These are phyloP conservation scores for Akabosia matsudoensis DNA, from an alignment of 1,140 invertebrate species.

Conservation along the genomic window DNA sequence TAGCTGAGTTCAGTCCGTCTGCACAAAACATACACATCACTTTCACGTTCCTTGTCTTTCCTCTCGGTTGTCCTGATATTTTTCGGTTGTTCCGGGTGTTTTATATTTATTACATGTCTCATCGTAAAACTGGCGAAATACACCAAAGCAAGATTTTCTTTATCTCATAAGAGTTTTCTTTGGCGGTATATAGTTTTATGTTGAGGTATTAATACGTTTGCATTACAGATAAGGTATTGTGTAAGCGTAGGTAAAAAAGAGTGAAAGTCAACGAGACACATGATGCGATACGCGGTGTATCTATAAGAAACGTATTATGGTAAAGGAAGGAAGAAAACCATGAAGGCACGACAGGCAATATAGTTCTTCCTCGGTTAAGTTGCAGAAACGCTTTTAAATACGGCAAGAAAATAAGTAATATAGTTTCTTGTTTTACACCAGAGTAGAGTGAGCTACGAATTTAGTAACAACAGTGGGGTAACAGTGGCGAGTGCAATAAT, in stretches of 20 bases:
- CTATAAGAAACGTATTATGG: background rate
- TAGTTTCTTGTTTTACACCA: background rate
- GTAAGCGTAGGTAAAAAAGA: background rate
- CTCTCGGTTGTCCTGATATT: background rate
- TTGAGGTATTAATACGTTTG: no score
- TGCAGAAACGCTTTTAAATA: background rate
- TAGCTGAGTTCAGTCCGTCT: no score
- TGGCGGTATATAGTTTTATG: background rate
- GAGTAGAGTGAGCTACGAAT: background rate
- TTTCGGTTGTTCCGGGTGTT: background rate
- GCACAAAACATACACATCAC: constrained; percentile 4
- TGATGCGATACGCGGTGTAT: background rate
- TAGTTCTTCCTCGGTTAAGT: background rate
- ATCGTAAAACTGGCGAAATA: background rate
- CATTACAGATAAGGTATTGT: background rate
- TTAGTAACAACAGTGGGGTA: no score
- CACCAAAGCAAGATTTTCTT: background rate
- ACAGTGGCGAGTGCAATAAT: no score
- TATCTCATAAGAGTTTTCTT: background rate
- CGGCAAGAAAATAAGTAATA: background rate
- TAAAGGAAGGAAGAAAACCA: background rate
- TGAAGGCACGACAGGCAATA: background rate
- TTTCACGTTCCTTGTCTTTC: constrained; percentile 4
- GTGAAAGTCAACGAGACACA: constrained; percentile 13
- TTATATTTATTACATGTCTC: constrained; percentile 19